Conservation (phyloP, 2,113 vertebrate species). For the Promerops cafer region DNA sequence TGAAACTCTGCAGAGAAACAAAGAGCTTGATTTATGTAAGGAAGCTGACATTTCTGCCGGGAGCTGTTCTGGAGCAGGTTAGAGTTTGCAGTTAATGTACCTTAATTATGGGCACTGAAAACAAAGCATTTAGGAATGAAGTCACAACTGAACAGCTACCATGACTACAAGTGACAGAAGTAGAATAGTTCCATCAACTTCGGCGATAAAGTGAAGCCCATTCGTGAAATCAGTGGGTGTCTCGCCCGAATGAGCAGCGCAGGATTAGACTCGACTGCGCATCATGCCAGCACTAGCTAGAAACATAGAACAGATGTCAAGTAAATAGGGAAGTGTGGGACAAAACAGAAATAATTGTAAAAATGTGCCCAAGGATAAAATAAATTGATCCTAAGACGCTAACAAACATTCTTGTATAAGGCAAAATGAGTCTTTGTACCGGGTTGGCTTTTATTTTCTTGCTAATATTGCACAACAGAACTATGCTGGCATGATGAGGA, state of each 20-base stretch:
- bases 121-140: background rate
- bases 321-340: constrained; percentile 47
- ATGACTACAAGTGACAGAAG: constrained; percentile 9
- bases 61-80: background rate
- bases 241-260: background rate
- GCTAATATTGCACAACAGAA: constrained; percentile 68
- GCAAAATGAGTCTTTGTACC: constrained; percentile 57
- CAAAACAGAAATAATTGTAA: constrained; percentile 56
- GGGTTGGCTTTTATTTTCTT: constrained; percentile 68
- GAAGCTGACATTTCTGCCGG: background rate
- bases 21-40: background rate
- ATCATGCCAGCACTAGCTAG: background rate
- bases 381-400: constrained; percentile 56
- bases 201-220: background rate
- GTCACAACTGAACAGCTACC: background rate
- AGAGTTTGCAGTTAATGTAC: background rate
- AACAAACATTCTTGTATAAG: constrained; percentile 53
- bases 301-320: constrained; percentile 59
- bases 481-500: constrained; percentile 44
- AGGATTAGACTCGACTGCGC: constrained; percentile 15
- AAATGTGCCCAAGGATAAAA: constrained; percentile 64
- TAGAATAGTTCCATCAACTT: constrained; percentile 28
- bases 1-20: background rate
- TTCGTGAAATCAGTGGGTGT: constrained; percentile 30
- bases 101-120: background rate